Conservation (phyloP, 2,113 vertebrate genomes). For the Callaeas wilsoni region DNA sequence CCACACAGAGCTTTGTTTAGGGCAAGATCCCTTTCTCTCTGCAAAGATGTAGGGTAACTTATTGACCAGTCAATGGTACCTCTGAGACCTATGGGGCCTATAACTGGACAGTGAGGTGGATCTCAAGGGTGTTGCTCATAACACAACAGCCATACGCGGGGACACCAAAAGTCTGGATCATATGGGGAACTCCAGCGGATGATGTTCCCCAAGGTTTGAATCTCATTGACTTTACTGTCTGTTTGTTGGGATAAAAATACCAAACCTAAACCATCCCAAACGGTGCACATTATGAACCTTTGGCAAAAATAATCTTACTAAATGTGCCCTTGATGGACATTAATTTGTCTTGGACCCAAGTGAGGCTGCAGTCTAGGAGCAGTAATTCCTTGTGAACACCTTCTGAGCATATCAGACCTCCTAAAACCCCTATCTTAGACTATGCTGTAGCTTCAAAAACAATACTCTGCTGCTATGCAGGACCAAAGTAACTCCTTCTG, state of each 20-base stretch:
- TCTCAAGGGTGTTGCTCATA: not conserved
- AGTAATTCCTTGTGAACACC: not conserved
- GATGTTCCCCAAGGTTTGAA: not conserved
- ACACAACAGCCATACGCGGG: not conserved
- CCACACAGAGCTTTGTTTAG: not conserved
- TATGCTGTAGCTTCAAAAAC: not conserved
- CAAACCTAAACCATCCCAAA: not conserved
- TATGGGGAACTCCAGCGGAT: fast-evolving
- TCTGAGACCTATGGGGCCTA: not conserved
- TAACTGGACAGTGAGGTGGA: not conserved
- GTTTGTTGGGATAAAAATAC: not conserved
- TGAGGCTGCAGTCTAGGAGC: not conserved
- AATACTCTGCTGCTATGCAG: not conserved
- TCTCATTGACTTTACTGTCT: not conserved
- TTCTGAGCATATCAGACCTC: not conserved
- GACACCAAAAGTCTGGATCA: not conserved
- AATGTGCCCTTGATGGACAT: not conserved
- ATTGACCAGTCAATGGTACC: not conserved
- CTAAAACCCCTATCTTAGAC: not conserved
- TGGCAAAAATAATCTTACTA: not conserved
- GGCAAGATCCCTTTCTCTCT: not conserved
- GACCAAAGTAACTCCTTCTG: not conserved
- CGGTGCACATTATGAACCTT: not conserved
- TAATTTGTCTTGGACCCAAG: not conserved
- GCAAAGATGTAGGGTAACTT: not conserved